Evolutionary conservation across 2,888 invertebrate species (phyloP).

Genomic region (Cotesia congregata): DNA sequence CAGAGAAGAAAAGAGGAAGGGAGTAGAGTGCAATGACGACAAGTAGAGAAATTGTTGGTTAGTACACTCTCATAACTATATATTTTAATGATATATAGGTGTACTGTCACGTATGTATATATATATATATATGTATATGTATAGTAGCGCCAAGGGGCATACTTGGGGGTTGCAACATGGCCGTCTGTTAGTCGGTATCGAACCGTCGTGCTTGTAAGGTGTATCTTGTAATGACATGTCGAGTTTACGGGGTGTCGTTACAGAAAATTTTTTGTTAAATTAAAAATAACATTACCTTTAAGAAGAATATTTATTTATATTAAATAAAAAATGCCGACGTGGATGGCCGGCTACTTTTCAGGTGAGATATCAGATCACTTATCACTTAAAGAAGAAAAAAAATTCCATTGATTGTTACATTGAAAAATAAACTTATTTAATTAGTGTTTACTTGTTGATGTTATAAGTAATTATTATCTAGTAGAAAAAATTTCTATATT

Average conservation of each 20-base stretch:
- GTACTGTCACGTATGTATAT: too few relatives aligned
- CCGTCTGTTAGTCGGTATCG: constrained; percentile 66
- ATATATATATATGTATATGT: neutral
- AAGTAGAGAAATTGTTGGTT: constrained; percentile 5
- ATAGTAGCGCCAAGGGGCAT: constrained; percentile 45
- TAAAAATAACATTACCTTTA: neutral
- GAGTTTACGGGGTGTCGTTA: constrained; percentile 34
- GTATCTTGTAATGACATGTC: constrained; percentile 45
- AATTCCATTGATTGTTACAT: neutral
- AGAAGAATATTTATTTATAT: neutral
- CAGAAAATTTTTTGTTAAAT: constrained; percentile 12
- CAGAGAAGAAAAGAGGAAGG: constrained; percentile 25
- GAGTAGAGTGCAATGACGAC: constrained; percentile 28
- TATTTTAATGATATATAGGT: neutral
- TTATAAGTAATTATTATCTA: too few relatives aligned
- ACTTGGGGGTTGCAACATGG: constrained; percentile 63
- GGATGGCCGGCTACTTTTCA: constrained; percentile 20
- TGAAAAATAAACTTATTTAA: neutral
- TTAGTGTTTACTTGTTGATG: neutral
- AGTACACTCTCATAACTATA: neutral
- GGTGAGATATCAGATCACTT: too few relatives aligned
- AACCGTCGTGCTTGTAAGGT: constrained; percentile 57
- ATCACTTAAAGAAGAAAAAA: neutral
- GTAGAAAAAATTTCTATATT: too few relatives aligned
- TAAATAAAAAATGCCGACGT: neutral